phyloP scores from a whole-genome alignment of 2,888 invertebrate genomes.

The Philaethria dido region DNA sequence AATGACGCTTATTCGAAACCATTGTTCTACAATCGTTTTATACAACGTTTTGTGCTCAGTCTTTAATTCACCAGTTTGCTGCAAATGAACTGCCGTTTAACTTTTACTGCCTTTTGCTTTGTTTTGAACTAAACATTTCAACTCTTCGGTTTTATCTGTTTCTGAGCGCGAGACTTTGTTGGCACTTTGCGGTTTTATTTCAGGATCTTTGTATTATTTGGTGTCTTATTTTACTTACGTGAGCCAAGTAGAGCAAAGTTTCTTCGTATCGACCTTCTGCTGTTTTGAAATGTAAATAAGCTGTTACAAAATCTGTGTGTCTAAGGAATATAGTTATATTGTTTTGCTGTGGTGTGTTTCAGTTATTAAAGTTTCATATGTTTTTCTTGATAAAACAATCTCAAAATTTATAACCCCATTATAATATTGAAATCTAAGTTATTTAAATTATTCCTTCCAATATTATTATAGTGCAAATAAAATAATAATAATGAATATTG shows the following conservation, averaged over 20 bases:
- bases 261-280: constrained; percentile 43
- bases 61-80: constrained; percentile 39
- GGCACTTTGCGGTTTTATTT: constrained; percentile 43
- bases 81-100: constrained; percentile 38
- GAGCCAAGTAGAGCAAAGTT: constrained; percentile 42
- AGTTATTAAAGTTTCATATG: not conserved
- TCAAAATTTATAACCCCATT: too few species aligned
- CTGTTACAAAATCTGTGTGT: constrained; percentile 31
- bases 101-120: constrained; percentile 39
- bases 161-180: constrained; percentile 37
- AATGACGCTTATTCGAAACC: constrained; percentile 24
- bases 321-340: constrained; percentile 15
- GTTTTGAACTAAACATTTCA: constrained; percentile 42
- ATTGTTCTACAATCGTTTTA: constrained; percentile 36
- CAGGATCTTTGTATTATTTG: constrained; percentile 43
- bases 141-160: constrained; percentile 38
- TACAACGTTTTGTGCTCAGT: constrained; percentile 37
- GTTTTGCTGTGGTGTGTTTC: not conserved
- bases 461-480: not conserved
- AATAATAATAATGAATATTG: not conserved
- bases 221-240: constrained; percentile 42
- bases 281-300: constrained; percentile 44
- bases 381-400: too few species aligned
- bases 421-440: too few species aligned
- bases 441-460: too few species aligned